Percentiles rank a stretch among this genome's conserved stretches.
phyloP scores from a whole-genome alignment of 2,888 invertebrate species.

The Lycaena phlaeas region DNA sequence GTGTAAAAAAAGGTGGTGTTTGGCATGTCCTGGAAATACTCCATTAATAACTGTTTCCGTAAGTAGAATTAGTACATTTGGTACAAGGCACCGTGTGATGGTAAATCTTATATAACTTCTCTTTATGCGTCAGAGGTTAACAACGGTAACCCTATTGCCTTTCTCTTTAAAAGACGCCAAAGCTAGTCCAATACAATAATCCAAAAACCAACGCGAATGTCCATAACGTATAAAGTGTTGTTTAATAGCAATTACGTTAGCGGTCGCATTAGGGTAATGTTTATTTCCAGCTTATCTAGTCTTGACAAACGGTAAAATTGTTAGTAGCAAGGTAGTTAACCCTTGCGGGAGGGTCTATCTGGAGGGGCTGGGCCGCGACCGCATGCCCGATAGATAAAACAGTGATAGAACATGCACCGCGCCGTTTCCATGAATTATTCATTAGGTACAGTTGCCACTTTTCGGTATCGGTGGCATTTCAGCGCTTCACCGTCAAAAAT shows the following conservation, averaged over 20 bases:
- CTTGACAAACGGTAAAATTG: slow-evolving; percentile 65
- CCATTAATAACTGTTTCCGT: too few relatives aligned
- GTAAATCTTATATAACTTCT: too few relatives aligned
- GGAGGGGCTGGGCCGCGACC: slow-evolving; percentile 37
- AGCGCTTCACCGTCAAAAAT: slow-evolving; percentile 67
- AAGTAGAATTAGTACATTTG: too few relatives aligned
- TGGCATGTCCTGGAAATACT: too few relatives aligned
- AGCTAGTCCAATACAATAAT: too few relatives aligned
- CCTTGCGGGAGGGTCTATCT: slow-evolving; percentile 42
- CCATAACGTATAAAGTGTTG: slow-evolving; percentile 27
- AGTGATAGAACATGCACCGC: slow-evolving; percentile 75
- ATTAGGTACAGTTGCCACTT: slow-evolving; percentile 73
- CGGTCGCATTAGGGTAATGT: slow-evolving; percentile 57
- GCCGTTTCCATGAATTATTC: slow-evolving; percentile 70
- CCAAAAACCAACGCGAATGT: slow-evolving; percentile 9
- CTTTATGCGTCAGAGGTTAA: too few relatives aligned
- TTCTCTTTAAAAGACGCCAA: too few relatives aligned
- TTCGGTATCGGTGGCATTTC: slow-evolving; percentile 72
- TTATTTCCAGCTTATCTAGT: slow-evolving; percentile 64
- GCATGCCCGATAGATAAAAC: slow-evolving; percentile 69
- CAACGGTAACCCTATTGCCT: too few relatives aligned
- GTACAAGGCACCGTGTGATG: too few relatives aligned
- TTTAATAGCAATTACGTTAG: slow-evolving; percentile 48
- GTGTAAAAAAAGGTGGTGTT: too few relatives aligned
- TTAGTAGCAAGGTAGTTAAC: slow-evolving; percentile 66